phyloP scores from a whole-genome alignment of 1,140 invertebrate genomes.

The Dreissena rostriformis region DNA sequence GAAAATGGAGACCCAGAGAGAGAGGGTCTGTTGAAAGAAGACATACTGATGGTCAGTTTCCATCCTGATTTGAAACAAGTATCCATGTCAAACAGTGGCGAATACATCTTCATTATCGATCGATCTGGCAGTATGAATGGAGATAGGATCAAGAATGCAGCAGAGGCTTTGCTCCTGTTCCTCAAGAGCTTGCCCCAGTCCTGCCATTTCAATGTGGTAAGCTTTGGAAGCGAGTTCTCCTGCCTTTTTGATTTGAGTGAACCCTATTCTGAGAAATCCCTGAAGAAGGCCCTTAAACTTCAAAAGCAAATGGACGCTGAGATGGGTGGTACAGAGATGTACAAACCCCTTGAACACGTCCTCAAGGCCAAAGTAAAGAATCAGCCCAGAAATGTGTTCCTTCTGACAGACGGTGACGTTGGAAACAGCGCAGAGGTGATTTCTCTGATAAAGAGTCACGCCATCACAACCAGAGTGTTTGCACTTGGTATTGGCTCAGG shows the following conservation, averaged over 20 bases:
- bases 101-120: conserved; percentile 17
- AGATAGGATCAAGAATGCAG: background rate
- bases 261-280: conserved; percentile 57
- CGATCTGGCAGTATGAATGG: background rate
- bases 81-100: background rate
- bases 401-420: conserved; percentile 49
- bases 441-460: background rate
- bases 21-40: conserved; percentile 2
- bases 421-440: background rate
- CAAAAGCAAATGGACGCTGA: conserved; percentile 69
- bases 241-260: conserved; percentile 42
- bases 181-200: background rate
- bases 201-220: background rate
- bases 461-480: conserved; percentile 30
- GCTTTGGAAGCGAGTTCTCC: background rate
- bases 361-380: conserved; percentile 65
- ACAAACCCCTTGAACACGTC: conserved; percentile 74
- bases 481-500: conserved; percentile 43
- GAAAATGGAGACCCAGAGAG: conserved; percentile 41
- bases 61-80: background rate
- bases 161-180: background rate
- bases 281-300: conserved; percentile 56
- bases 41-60: background rate
- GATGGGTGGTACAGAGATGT: conserved; percentile 80
- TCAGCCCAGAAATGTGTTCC: too few relatives aligned